Evolutionary conservation across 2,113 vertebrate species (phyloP).

Genomic region (Nyctereutes procyonoides): DNA sequence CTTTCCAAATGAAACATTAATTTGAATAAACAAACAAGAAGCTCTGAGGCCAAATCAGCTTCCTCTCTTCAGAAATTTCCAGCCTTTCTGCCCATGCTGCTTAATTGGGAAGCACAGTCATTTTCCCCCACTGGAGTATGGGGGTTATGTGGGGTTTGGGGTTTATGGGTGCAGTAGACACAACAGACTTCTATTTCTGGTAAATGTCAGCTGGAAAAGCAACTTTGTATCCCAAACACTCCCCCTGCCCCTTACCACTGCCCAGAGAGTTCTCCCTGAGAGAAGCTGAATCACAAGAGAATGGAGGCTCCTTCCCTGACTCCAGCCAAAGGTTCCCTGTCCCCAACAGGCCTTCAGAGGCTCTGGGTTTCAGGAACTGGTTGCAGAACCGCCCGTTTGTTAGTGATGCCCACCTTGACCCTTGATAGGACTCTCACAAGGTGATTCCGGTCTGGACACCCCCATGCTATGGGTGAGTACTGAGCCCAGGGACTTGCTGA

Average conservation of each 20-base stretch:
- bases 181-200: not conserved
- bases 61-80: not conserved
- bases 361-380: not conserved
- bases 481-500: not conserved
- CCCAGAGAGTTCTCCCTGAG: not conserved
- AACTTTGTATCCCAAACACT: not conserved
- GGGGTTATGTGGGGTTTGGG: accelerated
- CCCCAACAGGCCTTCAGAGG: not conserved
- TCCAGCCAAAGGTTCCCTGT: not conserved
- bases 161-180: not conserved
- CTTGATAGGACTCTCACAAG: not conserved
- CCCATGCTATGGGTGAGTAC: too few relatives aligned
- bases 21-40: not conserved
- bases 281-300: not conserved
- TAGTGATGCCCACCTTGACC: not conserved
- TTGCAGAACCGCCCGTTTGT: not conserved
- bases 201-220: not conserved
- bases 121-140: not conserved
- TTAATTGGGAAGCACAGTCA: too few relatives aligned
- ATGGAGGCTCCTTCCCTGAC: not conserved
- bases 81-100: not conserved
- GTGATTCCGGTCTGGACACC: not conserved
- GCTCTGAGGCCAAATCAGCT: not conserved
- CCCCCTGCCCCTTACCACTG: too few relatives aligned
- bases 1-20: not conserved